Evolutionary conservation across 30 jellyfish, hydroid and myxozoan species (phyloP).

Genomic region (Catostylus mosaicus): DNA sequence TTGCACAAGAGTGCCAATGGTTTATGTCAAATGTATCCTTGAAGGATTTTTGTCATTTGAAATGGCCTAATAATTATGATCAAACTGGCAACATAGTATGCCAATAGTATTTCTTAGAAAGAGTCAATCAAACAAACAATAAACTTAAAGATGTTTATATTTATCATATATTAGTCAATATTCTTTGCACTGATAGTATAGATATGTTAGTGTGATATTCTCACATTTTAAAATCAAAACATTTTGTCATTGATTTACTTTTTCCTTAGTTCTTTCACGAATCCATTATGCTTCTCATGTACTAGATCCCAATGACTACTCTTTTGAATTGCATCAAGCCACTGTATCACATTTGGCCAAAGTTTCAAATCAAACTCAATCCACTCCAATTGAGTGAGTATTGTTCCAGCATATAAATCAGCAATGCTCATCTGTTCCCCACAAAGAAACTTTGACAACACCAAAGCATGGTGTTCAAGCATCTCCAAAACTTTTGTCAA

Average conservation of each 20-base stretch:
- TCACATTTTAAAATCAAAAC: no score
- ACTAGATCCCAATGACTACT: conserved; percentile 73
- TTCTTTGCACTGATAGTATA: no score
- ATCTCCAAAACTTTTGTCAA: conserved; percentile 79
- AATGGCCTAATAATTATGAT: no score
- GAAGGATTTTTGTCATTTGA: no score
- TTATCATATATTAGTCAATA: no score
- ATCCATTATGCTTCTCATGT: conserved; percentile 90
- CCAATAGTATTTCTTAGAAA: no score
- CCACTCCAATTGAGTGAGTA: conserved; percentile 91
- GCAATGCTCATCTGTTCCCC: conserved; percentile 83
- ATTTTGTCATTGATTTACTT: background rate
- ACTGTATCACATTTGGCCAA: conserved; percentile 79
- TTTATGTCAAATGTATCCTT: no score
- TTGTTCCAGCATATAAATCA: conserved; percentile 85
- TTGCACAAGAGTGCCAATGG: no score
- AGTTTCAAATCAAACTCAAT: conserved; percentile 76
- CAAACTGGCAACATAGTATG: no score
- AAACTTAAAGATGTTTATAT: no score
- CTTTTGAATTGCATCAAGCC: conserved; percentile 63
- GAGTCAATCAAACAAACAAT: no score
- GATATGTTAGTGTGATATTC: no score
- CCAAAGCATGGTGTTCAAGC: conserved; percentile 69
- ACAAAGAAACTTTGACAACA: conserved; percentile 39
- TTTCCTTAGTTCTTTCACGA: conserved; percentile 70